Evolutionary conservation across 2,797 vertebrate genomes (phyloP).

Genomic region (Schizothorax lantsangensis): DNA sequence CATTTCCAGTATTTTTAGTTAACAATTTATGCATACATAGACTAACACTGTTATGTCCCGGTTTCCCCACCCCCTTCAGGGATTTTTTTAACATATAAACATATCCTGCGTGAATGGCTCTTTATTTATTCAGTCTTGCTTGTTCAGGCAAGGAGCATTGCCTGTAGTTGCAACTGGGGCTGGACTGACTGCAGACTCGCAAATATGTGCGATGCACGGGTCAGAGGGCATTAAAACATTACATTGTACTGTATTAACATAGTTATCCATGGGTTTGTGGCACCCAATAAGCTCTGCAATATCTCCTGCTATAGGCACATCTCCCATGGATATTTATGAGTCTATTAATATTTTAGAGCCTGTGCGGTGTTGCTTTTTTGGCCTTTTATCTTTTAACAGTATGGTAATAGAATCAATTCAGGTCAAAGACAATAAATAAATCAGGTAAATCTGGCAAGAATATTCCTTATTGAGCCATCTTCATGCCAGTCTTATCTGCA

Average conservation of each 20-base stretch:
- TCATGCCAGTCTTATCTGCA: background rate
- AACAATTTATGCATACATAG: background rate
- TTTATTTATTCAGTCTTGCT: background rate
- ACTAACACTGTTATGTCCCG: background rate
- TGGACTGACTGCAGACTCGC: background rate
- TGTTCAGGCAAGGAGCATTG: background rate
- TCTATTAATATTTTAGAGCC: conserved; percentile 37
- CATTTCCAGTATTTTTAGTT: background rate
- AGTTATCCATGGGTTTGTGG: background rate
- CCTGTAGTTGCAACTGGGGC: background rate
- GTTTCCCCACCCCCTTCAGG: background rate
- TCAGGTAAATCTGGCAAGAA: background rate
- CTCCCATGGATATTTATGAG: conserved; percentile 8
- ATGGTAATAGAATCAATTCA: conserved; percentile 27
- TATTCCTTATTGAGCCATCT: conserved; percentile 21
- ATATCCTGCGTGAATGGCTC: background rate
- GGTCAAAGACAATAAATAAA: conserved; percentile 45
- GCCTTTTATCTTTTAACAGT: conserved; percentile 32
- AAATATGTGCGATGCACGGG: background rate
- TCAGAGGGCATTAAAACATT: background rate
- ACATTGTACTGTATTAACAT: background rate
- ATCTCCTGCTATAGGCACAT: background rate
- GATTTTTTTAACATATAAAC: conserved; percentile 1
- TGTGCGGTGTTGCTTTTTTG: conserved; percentile 13
- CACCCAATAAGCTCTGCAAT: background rate